Evolutionary conservation across 2,888 invertebrate species (phyloP).

Genomic region (Leptinotarsa juncta): DNA sequence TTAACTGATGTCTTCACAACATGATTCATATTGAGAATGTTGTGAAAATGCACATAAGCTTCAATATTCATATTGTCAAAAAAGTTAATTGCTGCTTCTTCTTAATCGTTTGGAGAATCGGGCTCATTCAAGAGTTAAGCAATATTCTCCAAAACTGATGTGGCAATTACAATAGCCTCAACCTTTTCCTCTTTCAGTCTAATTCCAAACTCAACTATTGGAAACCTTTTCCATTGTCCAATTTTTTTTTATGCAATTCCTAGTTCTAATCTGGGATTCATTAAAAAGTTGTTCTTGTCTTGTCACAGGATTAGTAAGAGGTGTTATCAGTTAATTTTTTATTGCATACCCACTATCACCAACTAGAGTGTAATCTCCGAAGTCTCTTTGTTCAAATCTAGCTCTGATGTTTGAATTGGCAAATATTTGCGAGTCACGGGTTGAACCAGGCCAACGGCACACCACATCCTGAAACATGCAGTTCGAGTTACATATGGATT

Average conservation of each 20-base stretch:
- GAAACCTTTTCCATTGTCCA: constrained; percentile 52
- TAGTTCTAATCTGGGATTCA: constrained; percentile 43
- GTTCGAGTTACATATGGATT: constrained; percentile 48
- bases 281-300: constrained; percentile 43
- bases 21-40: constrained; percentile 1
- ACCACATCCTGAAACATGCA: constrained; percentile 49
- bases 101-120: constrained; percentile 6
- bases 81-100: constrained; percentile 24
- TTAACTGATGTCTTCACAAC: constrained; percentile 1
- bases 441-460: constrained; percentile 51
- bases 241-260: constrained; percentile 47
- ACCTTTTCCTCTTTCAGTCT: constrained; percentile 25
- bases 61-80: background rate
- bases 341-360: constrained; percentile 53
- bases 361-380: constrained; percentile 38
- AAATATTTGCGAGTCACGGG: constrained; percentile 52
- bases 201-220: constrained; percentile 46
- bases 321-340: constrained; percentile 47
- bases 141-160: constrained; percentile 42
- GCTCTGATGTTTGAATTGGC: constrained; percentile 49
- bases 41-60: constrained; percentile 8
- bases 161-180: constrained; percentile 32
- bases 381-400: constrained; percentile 42
- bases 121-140: constrained; percentile 16
- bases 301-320: constrained; percentile 31